Base-by-base conservation (phyloP, 30 jellyfish, hydroid and myxozoan genomes). In the Aurelia aurita region DNA sequence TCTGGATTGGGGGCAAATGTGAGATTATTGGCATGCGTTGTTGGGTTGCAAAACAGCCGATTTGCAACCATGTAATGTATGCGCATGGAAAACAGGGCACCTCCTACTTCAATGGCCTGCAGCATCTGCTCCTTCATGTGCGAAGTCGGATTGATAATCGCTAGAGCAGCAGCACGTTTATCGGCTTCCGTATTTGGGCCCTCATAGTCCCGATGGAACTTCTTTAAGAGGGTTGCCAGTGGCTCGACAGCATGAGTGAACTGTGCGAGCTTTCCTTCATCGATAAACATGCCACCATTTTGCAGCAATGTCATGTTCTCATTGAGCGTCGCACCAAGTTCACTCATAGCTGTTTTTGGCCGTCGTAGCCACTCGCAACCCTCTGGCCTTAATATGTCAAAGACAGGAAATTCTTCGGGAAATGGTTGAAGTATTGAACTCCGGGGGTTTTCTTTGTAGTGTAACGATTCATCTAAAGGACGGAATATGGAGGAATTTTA, bases 281-380 rank as follows among this genome's bases (percentile, higher is more conserved):
- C 80, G 12, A 69, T 16, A 10, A 74, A 29, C 3, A 57, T 18
- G 21, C 70, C 25, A n/a, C 47, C 53, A 25, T 55, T 27, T 26
- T 49, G 74, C 10, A 71, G 64, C 2, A 71, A 35, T 5, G 22
- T 27, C 28, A 74, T 2, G 31, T 74, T 74, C 32, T 74, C 86
- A 11, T 21, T 35, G 8, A 74, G 8, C 10, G 74, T 74, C 9
- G 62, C 20, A 27, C 21, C 53, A 47, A 74, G 74, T 45, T 74
- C 86, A 20, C 62, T 51, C 5, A 39, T 31, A 28, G 86, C 86
- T 34, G 55, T 74, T 5, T 74, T 47, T n/a, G 87, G 77, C 19
- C 77, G 53, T 19, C 76, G 32, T 25, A 75, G 64, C 84, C 84
- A 72, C 44, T 72, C 84, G 13, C 84, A 72, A 32, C 84, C 84